Base-by-base conservation (phyloP, 2,797 vertebrate genomes). In the Acrossocheilus wenchowensis region DNA sequence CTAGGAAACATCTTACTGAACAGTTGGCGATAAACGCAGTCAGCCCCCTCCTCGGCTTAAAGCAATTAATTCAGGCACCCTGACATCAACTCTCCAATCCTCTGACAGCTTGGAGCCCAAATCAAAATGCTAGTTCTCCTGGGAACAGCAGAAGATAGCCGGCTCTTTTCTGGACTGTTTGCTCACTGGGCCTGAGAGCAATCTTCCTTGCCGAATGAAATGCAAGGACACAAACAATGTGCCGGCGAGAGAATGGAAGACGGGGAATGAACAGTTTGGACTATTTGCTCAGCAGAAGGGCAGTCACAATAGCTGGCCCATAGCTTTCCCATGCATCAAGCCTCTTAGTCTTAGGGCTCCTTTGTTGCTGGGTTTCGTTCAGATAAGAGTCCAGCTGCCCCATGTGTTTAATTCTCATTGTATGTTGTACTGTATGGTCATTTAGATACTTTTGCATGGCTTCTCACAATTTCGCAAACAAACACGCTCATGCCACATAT, bases 251-350 rank as follows among this genome's bases (percentile, higher is more conserved):
- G 98, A 99, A 99, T 98, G 96, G 98, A 96, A 98, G 97, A 98
- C 96, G 96, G 97, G 98, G 98, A 98, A 98, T 97, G 98, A 98
- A 98, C 98, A 99, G 98, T 99, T 98, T 99, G 98, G 97, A 98
- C 97, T 99, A 99, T 99, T 99, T 99, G 97, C 98, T 99, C 97
- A 99, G 97, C 98, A 99, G 98, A 99, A 99, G 98, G 98, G 97
- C 96, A 96, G 96, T 95, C 97, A 98, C 98, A 99, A 99, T 98
- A 97, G 96, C 94, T 91, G 96, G 95, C 96, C 96, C 96, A 96
- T 97, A 97, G 97, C 96, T 99, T 99, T 99, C 97, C 97, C 98
- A 98, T 97, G 97, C 97, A 98, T 97, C 97, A 97, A 95, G 96
- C 93, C 90, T 95, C 94, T 96, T 96, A 96, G 97, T 96, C 96